Conservation (phyloP, 2,888 invertebrate genomes). For the Machimus atricapillus region DNA sequence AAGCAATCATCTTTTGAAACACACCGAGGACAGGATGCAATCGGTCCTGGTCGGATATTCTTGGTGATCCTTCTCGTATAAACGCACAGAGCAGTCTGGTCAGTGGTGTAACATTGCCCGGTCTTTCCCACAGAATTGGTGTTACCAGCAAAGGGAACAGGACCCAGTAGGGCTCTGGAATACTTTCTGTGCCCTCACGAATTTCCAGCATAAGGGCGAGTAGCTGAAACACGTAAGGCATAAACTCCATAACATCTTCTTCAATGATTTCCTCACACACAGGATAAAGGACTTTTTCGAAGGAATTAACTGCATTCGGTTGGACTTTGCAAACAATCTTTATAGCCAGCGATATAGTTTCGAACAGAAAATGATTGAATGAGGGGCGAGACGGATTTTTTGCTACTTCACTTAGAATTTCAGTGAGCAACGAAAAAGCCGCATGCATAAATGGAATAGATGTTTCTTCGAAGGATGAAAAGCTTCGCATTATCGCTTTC, state of each 20-base stretch:
- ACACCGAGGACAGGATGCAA: conserved; percentile 87
- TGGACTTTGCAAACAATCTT: conserved; percentile 85
- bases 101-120: conserved; percentile 92
- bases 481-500: too few species aligned
- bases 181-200: conserved; percentile 64
- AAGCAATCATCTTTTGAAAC: conserved; percentile 95
- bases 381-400: too few species aligned
- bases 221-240: conserved; percentile 99
- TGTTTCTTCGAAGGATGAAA: too few species aligned
- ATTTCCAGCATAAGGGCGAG: conserved; percentile 88
- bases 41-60: conserved; percentile 74
- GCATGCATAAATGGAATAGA: too few species aligned
- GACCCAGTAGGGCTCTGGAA: conserved; percentile 86
- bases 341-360: too few species aligned
- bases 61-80: conserved; percentile 74
- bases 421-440: too few species aligned
- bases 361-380: too few species aligned
- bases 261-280: conserved; percentile 94
- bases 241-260: conserved; percentile 92
- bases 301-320: conserved; percentile 79
- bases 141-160: conserved; percentile 89
- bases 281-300: conserved; percentile 92
- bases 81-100: conserved; percentile 91
- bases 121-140: conserved; percentile 91
- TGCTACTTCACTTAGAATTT: too few species aligned